Percentiles rank a stretch among this genome's conserved stretches.
Conservation (phyloP, 2,797 vertebrate species). For the Galagoides demidoff region DNA sequence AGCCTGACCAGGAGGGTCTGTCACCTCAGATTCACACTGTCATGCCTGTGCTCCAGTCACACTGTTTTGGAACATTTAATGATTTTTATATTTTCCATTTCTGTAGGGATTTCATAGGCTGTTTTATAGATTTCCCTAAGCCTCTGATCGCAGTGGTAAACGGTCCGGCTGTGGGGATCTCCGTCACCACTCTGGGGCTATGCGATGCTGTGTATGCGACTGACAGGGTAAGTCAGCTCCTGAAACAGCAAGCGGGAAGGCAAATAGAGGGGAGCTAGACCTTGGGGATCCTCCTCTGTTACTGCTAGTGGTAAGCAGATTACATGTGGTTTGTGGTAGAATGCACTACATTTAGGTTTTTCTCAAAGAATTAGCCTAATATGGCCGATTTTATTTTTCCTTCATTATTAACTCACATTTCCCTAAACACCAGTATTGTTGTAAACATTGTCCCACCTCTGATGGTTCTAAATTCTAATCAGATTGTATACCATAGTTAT, state of each 20-base stretch:
- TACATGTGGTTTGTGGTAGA: background rate
- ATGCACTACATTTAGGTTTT: background rate
- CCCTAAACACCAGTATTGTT: background rate
- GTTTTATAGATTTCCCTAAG: slow-evolving; percentile 97
- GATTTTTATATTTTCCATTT: slow-evolving; percentile 44
- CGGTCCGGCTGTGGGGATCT: slow-evolving; percentile 94
- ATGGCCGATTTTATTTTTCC: background rate
- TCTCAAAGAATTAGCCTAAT: background rate
- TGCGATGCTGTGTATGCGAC: slow-evolving; percentile 95
- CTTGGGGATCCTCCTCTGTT: background rate
- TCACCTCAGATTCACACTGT: background rate
- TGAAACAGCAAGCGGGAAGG: background rate
- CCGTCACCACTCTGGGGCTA: slow-evolving; percentile 92
- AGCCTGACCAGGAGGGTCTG: background rate
- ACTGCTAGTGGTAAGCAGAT: background rate
- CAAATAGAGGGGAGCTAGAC: rapidly evolving
- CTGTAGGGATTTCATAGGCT: slow-evolving; percentile 90
- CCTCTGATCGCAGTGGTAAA: slow-evolving; percentile 95
- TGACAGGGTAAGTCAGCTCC: slow-evolving; percentile 86
- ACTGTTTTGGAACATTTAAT: background rate
- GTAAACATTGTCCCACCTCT: background rate
- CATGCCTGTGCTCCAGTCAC: background rate
- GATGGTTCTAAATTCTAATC: background rate
- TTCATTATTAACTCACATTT: background rate
- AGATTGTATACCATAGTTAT: background rate